Evolutionary conservation across 53 echinoderm and acorn worm genomes (phyloP).

Genomic region (Hippasteria phrygiana): DNA sequence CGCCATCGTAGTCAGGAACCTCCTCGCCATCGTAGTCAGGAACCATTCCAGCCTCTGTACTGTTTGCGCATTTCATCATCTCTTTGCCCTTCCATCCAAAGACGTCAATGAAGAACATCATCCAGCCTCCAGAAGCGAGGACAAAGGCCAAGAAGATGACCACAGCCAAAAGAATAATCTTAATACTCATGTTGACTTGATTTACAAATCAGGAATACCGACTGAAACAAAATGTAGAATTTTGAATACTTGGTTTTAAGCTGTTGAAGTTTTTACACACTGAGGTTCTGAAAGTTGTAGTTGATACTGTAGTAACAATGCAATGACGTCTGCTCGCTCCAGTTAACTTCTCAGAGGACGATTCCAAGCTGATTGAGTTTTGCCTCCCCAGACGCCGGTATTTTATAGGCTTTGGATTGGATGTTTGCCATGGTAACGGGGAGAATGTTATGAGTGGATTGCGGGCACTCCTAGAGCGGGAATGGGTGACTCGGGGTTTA

Average conservation of each 20-base stretch:
- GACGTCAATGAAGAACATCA: constrained; percentile 24
- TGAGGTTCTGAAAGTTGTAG: neutral
- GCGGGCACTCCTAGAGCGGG: constrained; percentile 25
- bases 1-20: no score
- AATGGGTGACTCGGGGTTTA: neutral
- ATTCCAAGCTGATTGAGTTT: neutral
- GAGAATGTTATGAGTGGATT: neutral
- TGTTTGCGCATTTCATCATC: neutral
- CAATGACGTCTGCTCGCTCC: neutral
- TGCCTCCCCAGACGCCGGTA: neutral
- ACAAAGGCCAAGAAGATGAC: neutral
- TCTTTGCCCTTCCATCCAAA: constrained; percentile 19
- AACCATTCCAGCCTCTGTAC: neutral
- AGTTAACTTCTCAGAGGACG: neutral
- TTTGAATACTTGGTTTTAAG: neutral
- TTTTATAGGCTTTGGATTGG: neutral
- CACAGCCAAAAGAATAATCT: neutral
- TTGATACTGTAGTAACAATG: neutral
- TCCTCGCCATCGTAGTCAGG: no score
- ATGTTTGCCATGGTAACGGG: neutral
- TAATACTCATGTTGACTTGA: neutral
- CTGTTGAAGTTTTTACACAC: neutral
- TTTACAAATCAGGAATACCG: neutral
- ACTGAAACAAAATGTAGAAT: no score
- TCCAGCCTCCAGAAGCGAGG: constrained; percentile 8